phyloP scores from a whole-genome alignment of 2,797 vertebrate genomes.

The Babyrousa celebensis region DNA sequence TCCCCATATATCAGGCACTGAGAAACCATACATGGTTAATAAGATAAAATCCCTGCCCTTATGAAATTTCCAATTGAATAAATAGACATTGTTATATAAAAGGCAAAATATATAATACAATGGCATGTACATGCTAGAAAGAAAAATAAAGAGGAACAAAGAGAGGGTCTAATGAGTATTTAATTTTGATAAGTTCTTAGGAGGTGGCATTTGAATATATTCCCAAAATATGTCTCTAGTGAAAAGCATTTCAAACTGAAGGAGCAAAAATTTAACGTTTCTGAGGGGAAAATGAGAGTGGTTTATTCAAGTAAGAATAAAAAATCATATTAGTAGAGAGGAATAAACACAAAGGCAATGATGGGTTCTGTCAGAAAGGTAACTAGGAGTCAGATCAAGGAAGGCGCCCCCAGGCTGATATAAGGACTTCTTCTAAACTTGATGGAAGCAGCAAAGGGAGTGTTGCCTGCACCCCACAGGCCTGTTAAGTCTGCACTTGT shows the following conservation, averaged over 20 bases:
- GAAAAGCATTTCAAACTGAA: conserved; percentile 4
- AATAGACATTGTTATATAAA: not conserved
- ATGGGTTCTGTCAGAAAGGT: not conserved
- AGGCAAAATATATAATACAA: not conserved
- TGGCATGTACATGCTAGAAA: not conserved
- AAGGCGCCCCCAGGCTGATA: not conserved
- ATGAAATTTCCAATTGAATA: conserved; percentile 7
- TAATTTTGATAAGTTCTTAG: conserved; percentile 17
- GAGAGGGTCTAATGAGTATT: not conserved
- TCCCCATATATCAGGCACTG: not conserved
- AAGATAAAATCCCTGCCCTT: conserved; percentile 25
- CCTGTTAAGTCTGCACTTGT: not conserved
- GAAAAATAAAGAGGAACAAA: not conserved
- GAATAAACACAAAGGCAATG: not conserved
- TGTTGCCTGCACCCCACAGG: too few species aligned
- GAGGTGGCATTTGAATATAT: not conserved
- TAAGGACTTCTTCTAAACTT: not conserved
- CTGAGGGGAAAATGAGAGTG: not conserved
- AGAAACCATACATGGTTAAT: not conserved
- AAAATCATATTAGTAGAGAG: not conserved
- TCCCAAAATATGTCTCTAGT: not conserved
- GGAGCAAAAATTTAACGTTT: not conserved
- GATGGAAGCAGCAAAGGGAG: not conserved
- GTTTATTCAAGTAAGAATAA: not conserved
- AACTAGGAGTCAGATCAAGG: not conserved